phyloP scores from a whole-genome alignment of 2,888 invertebrate species.

The Drosophila subquinaria region DNA sequence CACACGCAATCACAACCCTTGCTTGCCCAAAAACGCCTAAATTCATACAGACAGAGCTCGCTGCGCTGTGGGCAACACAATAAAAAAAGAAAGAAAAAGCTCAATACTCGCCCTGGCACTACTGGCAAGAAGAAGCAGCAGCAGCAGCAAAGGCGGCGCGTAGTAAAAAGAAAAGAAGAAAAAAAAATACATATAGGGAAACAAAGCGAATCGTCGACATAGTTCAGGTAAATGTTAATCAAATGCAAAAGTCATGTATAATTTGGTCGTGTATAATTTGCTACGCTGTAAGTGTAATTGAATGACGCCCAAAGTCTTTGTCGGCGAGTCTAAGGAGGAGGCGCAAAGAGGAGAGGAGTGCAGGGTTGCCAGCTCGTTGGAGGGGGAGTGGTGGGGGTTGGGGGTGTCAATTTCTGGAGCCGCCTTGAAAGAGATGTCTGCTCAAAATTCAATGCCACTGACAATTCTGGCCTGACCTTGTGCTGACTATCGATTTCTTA shows the following conservation, averaged over 20 bases:
- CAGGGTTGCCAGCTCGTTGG: not conserved
- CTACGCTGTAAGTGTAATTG: slow-evolving; percentile 7
- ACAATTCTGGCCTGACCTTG: slow-evolving; percentile 64
- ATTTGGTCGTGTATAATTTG: slow-evolving; percentile 19
- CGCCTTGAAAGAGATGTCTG: slow-evolving; percentile 41
- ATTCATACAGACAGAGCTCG: slow-evolving; percentile 6
- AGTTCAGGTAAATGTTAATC: slow-evolving; percentile 53
- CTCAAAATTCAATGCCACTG: slow-evolving; percentile 48
- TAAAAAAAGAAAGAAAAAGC: slow-evolving; percentile 53
- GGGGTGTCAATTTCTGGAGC: slow-evolving; percentile 38
- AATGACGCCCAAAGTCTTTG: slow-evolving; percentile 27
- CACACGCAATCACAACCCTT: slow-evolving; percentile 27
- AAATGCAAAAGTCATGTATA: slow-evolving; percentile 30
- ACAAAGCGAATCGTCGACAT: slow-evolving; percentile 27
- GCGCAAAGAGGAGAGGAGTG: not conserved
- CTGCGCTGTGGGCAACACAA: slow-evolving; percentile 11
- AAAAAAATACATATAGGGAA: slow-evolving; percentile 29
- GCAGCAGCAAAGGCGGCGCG: slow-evolving; percentile 58
- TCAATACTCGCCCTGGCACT: slow-evolving; percentile 59
- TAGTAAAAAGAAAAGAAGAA: slow-evolving; percentile 42
- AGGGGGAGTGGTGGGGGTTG: slow-evolving; percentile 1
- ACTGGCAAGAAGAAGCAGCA: too few relatives aligned
- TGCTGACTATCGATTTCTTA: slow-evolving; percentile 70
- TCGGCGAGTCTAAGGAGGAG: slow-evolving; percentile 27
- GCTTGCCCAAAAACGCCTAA: slow-evolving; percentile 11